Evolutionary conservation across 2,797 vertebrate genomes (phyloP), one percentile per base, ranked within the genome.

Genomic region (Neopelma chrysocephalum): DNA sequence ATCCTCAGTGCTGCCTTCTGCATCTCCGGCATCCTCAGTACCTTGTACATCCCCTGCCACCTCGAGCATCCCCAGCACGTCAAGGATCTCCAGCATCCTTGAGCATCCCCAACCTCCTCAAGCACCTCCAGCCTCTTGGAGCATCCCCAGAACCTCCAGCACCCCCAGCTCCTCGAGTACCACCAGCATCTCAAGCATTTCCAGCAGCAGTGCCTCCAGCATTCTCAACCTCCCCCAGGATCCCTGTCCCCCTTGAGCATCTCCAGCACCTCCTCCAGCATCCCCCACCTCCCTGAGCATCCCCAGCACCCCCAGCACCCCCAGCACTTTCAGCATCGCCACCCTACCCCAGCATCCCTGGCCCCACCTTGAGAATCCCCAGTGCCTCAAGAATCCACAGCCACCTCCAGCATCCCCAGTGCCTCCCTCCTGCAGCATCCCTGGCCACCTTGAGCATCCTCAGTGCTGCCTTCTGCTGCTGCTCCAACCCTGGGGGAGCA

Each of bases 21-120:
- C 15, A 0, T n/a, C 38, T 47, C 0, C 5, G 42, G 4, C 13
- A 61, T 31, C 11, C n/a, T 3, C 19, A 22, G 10, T 15, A 12
- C 6, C 36, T 38, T 25, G 14, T 12, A 8, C n/a, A 23, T 23
- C 20, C 20, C 56, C 32, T 10, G 56, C 56, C 34, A 11, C 9
- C 64, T 32, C 11, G 8, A n/a, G 3, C 12, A 61, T 22, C 38
- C 19, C 26, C 27, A 61, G 38, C 26, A 17, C 17, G 25, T 27
- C 17, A 18, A 60, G 36, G 15, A 60, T 27, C 21, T 9, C 38
- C 60, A 43, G 60, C 60, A 21, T 21, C 60, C 38, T 40, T 16
- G 13, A 43, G 61, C 38, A 43, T 64, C 26, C 36, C 36, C 36
- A 4, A n/a, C 21, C 25, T 61, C 4, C 0, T 50, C 53, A 12